Evolutionary conservation across 2,113 vertebrate species (phyloP).

Genomic region (Catharus fuscescens): DNA sequence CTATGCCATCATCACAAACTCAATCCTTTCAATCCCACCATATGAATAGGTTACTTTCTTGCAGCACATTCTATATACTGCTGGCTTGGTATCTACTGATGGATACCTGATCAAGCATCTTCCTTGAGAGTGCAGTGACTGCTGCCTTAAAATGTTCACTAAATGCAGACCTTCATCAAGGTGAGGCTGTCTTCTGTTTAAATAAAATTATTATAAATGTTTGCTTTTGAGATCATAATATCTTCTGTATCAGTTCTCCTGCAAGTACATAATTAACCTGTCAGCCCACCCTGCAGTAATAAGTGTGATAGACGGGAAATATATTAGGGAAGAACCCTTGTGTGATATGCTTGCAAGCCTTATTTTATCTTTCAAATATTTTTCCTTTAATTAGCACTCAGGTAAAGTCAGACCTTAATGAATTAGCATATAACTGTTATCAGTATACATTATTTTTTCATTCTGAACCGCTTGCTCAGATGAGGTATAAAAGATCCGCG

Average conservation of each 20-base stretch:
- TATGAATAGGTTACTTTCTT: background rate
- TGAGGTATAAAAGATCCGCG: conserved; percentile 39
- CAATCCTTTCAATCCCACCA: background rate
- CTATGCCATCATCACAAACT: background rate
- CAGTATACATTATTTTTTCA: conserved; percentile 60
- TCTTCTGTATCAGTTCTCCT: conserved; percentile 75
- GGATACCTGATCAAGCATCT: background rate
- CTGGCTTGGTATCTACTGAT: background rate
- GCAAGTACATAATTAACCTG: conserved; percentile 81
- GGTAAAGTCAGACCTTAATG: conserved; percentile 66
- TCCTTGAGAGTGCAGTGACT: background rate
- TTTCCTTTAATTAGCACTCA: conserved; percentile 76
- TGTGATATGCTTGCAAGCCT: conserved; percentile 69
- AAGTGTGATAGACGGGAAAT: conserved; percentile 77
- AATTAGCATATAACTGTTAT: conserved; percentile 74
- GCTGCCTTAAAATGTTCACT: conserved; percentile 45
- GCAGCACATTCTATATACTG: background rate
- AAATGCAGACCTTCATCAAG: conserved; percentile 73
- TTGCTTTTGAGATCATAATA: conserved; percentile 79
- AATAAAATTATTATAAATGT: conserved; percentile 77
- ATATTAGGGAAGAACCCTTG: conserved; percentile 71
- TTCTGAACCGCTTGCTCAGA: conserved; percentile 57
- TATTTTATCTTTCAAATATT: conserved; percentile 74
- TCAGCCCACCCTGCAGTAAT: conserved; percentile 79
- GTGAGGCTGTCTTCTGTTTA: conserved; percentile 74